Evolutionary conservation across 2,797 vertebrate genomes (phyloP), one percentile per base, ranked within the genome.

Genomic region (Hemibagrus guttatus): DNA sequence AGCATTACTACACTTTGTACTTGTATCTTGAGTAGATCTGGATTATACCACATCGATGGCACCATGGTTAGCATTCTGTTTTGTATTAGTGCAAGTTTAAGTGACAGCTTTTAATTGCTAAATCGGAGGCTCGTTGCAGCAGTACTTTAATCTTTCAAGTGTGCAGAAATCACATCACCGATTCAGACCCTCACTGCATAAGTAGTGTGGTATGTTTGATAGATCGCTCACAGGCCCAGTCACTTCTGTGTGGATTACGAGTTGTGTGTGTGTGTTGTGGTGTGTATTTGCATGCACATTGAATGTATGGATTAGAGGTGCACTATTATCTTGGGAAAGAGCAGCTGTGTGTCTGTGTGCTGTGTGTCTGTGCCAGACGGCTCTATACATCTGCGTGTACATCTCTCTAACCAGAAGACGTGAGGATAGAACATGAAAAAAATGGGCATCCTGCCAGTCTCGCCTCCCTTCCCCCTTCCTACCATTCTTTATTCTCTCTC

Each of bases 341-440:
- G 87, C 84, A 74, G 72, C 85, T 86, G 87, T 88, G 79, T 80
- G 87, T 88, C 83, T 80, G 76, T 23, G 66, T 49, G 81, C n/a
- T 64, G 82, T 86, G 28, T 88, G 31, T 72, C 88, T 35, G 59
- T 86, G 91, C 88, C 83, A 91, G 91, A 86, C 84, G 86, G 84
- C 88, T 87, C 81, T 80, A 85, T 82, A 80, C 64, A 13, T 90
- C 89, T 90, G 86, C 81, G 90, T 89, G 90, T 92, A 91, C 91
- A 93, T 94, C 92, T 90, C 91, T 94, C 93, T 94, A 93, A 94
- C 94, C 94, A 94, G 93, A 94, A 93, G 90, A 93, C 92, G 87
- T 91, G 86, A 90, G 92, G 93, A 94, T 91, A 91, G 90, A 92
- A 94, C 93, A 94, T 93, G 93, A 94, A 95, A 95, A 93, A 93